Percentiles rank a stretch among this genome's conserved stretches.
Evolutionary conservation across 2,113 vertebrate species (phyloP).

Genomic region (Riparia riparia): DNA sequence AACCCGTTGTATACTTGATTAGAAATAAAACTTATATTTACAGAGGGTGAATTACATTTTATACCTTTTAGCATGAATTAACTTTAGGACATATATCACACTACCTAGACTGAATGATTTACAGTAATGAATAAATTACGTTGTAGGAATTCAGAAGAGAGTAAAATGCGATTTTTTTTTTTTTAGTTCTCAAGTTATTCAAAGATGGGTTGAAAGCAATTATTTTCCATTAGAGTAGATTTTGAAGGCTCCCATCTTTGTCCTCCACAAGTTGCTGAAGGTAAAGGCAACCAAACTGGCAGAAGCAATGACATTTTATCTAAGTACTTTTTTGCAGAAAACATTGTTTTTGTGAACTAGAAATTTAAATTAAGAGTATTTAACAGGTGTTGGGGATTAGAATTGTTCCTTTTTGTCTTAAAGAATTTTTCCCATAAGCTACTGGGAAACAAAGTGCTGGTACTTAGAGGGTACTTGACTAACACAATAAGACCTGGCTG

Average conservation of each 20-base stretch:
- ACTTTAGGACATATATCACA: too few species aligned
- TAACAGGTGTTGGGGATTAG: background rate
- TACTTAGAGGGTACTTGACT: too few species aligned
- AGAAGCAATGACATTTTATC: background rate
- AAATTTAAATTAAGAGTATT: background rate
- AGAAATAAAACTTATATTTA: too few species aligned
- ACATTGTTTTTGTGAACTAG: background rate
- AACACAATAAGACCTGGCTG: too few species aligned
- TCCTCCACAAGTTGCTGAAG: background rate
- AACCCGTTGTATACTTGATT: too few species aligned
- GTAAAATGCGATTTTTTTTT: background rate
- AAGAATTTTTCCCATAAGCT: too few species aligned
- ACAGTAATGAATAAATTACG: background rate
- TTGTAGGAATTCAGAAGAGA: background rate
- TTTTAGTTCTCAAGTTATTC: background rate
- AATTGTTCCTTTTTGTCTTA: too few species aligned
- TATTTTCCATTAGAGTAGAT: background rate
- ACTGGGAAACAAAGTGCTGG: too few species aligned
- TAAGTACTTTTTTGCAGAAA: background rate
- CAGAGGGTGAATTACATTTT: too few species aligned
- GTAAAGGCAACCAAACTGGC: background rate
- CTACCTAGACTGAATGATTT: background rate
- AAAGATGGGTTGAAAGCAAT: background rate
- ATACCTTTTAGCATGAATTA: too few species aligned
- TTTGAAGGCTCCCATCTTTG: background rate